Base-by-base conservation (phyloP, 2,888 invertebrate genomes). In the Drosophila maculinotata region DNA sequence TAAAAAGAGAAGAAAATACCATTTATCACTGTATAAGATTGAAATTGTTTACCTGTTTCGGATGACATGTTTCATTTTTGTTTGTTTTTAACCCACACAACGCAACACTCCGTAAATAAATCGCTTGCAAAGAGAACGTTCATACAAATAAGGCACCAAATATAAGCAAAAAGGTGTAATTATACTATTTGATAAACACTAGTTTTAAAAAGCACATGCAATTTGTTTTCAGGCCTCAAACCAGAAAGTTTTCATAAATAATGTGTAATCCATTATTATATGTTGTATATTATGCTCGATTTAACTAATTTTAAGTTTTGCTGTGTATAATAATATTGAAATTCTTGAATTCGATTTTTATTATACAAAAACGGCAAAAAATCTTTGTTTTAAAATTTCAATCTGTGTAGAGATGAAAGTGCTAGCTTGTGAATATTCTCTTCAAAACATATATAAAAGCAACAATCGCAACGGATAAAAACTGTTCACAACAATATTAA, bases 251-350 rank as follows among this genome's bases (percentile, higher is more conserved):
- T 58, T 53, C 56, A 57, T 67, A 47, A 47, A 62, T 58, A 28
- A 48, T 26, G 33, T 48, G 39, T 41, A 67, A 69, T 54, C 33
- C 35, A 49, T 39, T 26, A 62, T 52, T 64, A 62, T 69, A 60
- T 64, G 66, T 56, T 59, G 56, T 75, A 62, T 58, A 71, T 76
- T 53, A 57, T 67, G 53, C 53, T 79, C 62, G 77, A 76, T 83
- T 86, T 69, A 83, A 79, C 68, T 86, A 83, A 71, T 86, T 74
- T 66, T 87, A 82, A 82, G 81, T 78, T 86, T 41, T 56, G 20
- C 44, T 56, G 42, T 73, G 57, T 66, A 79, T 69, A 38, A 49
- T 72, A 69, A 58, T 65, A 53, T 41, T 33, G 17, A 41, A 42
- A 63, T 56, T 62, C 39, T 7, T 17, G 35, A 9, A 44, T 35